These are phyloP conservation scores for Lepidocyrtinus sp. DNA, from an alignment of 2,888 invertebrate genomes.

Conservation along the genomic window DNA sequence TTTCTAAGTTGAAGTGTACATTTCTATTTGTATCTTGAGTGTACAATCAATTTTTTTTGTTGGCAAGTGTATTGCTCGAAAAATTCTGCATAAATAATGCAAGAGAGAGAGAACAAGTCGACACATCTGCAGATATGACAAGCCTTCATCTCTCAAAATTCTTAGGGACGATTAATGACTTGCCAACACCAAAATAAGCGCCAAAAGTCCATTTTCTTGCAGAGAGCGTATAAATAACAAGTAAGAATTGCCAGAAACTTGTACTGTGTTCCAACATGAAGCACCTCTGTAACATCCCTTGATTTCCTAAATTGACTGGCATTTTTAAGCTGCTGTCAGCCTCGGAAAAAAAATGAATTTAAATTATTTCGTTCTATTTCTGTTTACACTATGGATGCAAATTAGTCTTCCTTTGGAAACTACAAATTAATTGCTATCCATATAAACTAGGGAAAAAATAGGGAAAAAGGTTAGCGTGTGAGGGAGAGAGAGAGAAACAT, in stretches of 20 bases:
- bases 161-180: slow-evolving; percentile 71
- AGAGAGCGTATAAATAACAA: neutral
- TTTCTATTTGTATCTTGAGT: neutral
- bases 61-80: neutral
- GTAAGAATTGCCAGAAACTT: slow-evolving; percentile 1
- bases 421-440: slow-evolving; percentile 1
- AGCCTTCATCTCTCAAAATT: slow-evolving; percentile 70
- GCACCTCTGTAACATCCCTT: too few species aligned
- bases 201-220: slow-evolving; percentile 45
- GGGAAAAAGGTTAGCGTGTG: too few species aligned
- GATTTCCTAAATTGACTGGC: too few species aligned
- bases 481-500: neutral
- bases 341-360: neutral
- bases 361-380: neutral
- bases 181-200: slow-evolving; percentile 71
- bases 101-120: slow-evolving; percentile 67
- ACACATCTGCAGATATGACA: slow-evolving; percentile 71
- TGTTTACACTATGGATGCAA: neutral
- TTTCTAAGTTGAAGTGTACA: too few species aligned
- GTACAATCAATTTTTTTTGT: neutral
- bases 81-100: slow-evolving; percentile 54
- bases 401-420: neutral
- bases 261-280: too few species aligned
- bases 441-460: neutral
- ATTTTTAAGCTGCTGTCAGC: slow-evolving; percentile 14